phyloP scores from a whole-genome alignment of 2,888 invertebrate genomes.

The Lepetodrilus schrolli region DNA sequence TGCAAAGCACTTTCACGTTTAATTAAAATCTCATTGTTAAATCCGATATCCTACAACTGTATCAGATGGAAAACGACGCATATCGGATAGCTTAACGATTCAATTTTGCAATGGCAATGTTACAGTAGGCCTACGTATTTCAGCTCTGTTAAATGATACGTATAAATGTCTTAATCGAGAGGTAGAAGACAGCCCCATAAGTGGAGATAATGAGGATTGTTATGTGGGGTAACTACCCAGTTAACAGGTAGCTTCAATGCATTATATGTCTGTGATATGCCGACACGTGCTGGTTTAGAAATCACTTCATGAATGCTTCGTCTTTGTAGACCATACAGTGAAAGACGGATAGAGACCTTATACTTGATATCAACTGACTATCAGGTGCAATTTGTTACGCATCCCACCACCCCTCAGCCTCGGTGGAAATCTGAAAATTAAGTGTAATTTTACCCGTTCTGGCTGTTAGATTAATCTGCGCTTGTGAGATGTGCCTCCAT shows the following conservation, averaged over 20 bases:
- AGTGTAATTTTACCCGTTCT: slow-evolving; percentile 1
- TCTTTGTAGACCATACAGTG: no score
- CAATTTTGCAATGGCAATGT: not conserved
- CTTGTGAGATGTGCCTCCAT: not conserved
- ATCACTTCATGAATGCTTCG: no score
- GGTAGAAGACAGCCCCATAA: not conserved
- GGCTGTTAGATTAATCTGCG: not conserved
- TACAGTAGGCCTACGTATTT: not conserved
- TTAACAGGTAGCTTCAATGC: not conserved
- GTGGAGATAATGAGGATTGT: not conserved
- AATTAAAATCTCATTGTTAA: no score
- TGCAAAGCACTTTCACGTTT: no score
- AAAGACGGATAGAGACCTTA: not conserved
- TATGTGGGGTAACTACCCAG: not conserved
- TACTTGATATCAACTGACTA: not conserved
- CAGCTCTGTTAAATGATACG: not conserved
- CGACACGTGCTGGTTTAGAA: not conserved
- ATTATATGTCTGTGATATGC: not conserved
- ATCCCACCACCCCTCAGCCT: not conserved
- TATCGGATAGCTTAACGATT: not conserved
- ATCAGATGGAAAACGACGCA: not conserved
- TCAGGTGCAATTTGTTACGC: slow-evolving; percentile 15
- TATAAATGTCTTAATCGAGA: not conserved
- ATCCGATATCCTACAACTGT: not conserved
- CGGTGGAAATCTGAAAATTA: not conserved